phyloP scores from a whole-genome alignment of 2,113 vertebrate species.

The Oreotrochilus melanogaster region DNA sequence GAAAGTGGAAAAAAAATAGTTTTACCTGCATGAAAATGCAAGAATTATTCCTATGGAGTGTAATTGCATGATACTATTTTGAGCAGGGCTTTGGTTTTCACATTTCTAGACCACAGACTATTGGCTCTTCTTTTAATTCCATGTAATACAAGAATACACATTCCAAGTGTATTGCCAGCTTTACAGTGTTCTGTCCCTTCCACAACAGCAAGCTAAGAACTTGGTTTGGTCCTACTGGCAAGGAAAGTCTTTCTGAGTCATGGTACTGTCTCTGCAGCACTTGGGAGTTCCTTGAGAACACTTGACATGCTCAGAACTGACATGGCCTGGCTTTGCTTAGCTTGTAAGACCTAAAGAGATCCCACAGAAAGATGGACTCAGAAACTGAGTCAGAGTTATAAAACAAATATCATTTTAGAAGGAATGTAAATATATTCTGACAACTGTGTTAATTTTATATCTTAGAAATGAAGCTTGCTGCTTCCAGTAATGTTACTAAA shows the following conservation, averaged over 20 bases:
- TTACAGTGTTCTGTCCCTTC: neutral
- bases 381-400: conserved; percentile 22
- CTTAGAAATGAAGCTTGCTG: neutral
- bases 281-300: neutral
- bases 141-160: neutral
- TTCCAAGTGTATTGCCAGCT: neutral
- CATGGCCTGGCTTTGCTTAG: neutral
- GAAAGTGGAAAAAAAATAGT: neutral
- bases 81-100: neutral
- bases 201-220: neutral
- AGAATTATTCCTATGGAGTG: neutral
- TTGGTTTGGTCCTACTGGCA: neutral
- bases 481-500: conserved; percentile 12
- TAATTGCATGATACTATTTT: neutral
- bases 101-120: neutral
- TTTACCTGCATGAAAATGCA: neutral
- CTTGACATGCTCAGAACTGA: conserved; percentile 24
- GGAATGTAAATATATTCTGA: conserved; percentile 25
- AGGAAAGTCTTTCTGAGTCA: conserved; percentile 5
- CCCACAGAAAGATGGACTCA: neutral
- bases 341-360: neutral
- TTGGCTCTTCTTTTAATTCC: neutral
- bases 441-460: neutral
- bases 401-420: conserved; percentile 34
- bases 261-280: neutral